These are phyloP conservation scores for Sandelia bainsii DNA, from an alignment of 2,797 vertebrate species.

Conservation along the genomic window DNA sequence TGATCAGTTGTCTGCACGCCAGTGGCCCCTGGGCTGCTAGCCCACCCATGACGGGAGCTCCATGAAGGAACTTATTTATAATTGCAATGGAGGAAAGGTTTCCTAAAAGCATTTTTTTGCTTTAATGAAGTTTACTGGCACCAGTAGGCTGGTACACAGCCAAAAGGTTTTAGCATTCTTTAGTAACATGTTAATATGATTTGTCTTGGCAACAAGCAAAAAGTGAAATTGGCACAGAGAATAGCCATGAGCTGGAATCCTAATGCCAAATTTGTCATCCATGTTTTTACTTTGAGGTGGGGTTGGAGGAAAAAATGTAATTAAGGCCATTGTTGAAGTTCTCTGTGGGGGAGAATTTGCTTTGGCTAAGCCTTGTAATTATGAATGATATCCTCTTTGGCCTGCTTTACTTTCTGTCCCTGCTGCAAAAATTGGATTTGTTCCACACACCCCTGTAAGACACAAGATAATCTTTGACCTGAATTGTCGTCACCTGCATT, in stretches of 20 bases:
- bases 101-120: conserved; percentile 82
- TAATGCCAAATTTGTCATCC: conserved; percentile 83
- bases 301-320: conserved; percentile 78
- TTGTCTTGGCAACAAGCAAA: conserved; percentile 84
- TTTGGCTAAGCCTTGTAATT: conserved; percentile 82
- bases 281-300: conserved; percentile 83
- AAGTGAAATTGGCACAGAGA: conserved; percentile 80
- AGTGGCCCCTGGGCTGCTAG: conserved; percentile 81
- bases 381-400: conserved; percentile 84
- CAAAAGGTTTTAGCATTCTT: conserved; percentile 85
- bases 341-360: conserved; percentile 77
- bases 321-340: conserved; percentile 84
- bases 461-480: conserved; percentile 80
- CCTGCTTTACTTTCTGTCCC: conserved; percentile 79
- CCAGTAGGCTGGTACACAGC: conserved; percentile 65
- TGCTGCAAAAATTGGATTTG: conserved; percentile 80
- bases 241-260: conserved; percentile 79
- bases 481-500: conserved; percentile 79
- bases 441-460: conserved; percentile 77
- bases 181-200: conserved; percentile 86
- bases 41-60: conserved; percentile 85
- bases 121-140: conserved; percentile 85
- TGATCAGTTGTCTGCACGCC: conserved; percentile 86
- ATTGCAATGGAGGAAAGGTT: conserved; percentile 83
- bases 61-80: conserved; percentile 87